Evolutionary conservation across 2,797 vertebrate species (phyloP), one percentile per base, ranked within the genome.

Genomic region (Gephyroberyx darwinii): DNA sequence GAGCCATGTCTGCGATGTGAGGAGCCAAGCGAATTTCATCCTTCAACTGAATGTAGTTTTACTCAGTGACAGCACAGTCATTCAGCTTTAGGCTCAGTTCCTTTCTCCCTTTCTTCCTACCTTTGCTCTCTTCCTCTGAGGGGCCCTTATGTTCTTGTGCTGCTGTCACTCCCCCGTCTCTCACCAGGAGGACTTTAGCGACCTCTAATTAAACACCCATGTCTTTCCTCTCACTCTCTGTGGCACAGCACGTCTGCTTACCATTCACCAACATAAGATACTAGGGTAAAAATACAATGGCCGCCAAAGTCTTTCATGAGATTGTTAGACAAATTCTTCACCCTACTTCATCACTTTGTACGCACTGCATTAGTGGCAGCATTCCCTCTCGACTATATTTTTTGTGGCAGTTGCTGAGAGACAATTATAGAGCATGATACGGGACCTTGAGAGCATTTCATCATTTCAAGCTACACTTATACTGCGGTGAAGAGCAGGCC

Each of bases 181-280:
- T 77, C 45, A 37, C 65, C 59, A 53, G 65, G 57, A 77, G 63
- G 22, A 19, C 50, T 77, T 75, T 41, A 4, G 52, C 61, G 53
- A 35, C 31, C 43, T 37, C 26, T 64, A 85, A 79, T 85, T 81
- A 81, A 86, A 66, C 65, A 58, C 30, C 37, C 22, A 35, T 8
- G 45, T 48, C 77, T 61, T 63, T 54, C 59, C 45, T 16, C 56
- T 50, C 69, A 63, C 74, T 74, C 60, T 59, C 43, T 12, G 0
- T 12, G 73, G 75, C 73, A 48, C 45, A 8, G 52, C 61, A 19
- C 0, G 51, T 55, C 31, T 31, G 66, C 61, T 50, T 51, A 66
- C 55, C 63, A 60, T 74, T 74, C 55, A 75, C 79, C 53, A 73
- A 68, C 77, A 62, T 35, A 70, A 74, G 5, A 45, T 19, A 53